A percentile compares a stretch with the other conserved stretches of the same genome.
Evolutionary conservation across 1,140 invertebrate species (phyloP).

Genomic region (Diachasmimorpha longicaudata): DNA sequence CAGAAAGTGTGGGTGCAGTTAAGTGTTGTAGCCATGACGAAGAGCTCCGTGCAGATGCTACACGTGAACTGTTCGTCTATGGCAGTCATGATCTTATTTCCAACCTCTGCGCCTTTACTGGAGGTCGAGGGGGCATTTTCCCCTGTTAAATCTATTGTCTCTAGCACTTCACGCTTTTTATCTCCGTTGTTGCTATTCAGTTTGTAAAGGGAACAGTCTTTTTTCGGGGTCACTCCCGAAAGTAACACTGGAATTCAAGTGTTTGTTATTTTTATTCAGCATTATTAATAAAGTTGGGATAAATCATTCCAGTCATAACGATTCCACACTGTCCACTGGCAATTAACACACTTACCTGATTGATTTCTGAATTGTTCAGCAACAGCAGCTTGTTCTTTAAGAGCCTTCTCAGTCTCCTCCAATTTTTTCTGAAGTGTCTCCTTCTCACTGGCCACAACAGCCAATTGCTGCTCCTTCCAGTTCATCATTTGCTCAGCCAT

Average conservation of each 20-base stretch:
- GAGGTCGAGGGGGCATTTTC: conserved; percentile 18
- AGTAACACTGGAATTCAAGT: not conserved
- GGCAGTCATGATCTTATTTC: conserved; percentile 67
- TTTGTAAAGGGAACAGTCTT: not conserved
- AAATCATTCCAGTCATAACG: too few species aligned
- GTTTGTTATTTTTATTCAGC: not conserved
- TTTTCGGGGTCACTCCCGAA: not conserved
- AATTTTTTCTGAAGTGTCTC: conserved; percentile 48
- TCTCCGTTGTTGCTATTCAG: not conserved
- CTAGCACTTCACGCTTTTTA: conserved; percentile 47
- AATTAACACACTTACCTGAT: too few species aligned
- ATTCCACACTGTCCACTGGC: too few species aligned
- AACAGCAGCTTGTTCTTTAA: conserved; percentile 55
- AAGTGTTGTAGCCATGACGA: conserved; percentile 72
- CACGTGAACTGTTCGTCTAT: conserved; percentile 80
- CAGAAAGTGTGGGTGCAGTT: conserved; percentile 83
- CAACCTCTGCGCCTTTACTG: conserved; percentile 55
- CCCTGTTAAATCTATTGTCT: conserved; percentile 59
- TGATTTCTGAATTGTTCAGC: conserved; percentile 24
- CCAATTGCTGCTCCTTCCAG: conserved; percentile 50
- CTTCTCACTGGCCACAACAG: conserved; percentile 54
- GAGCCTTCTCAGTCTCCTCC: conserved; percentile 58
- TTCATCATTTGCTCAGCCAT: conserved; percentile 53
- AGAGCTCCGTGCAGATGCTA: conserved; percentile 78
- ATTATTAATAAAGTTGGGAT: too few species aligned